Percentiles rank a stretch among this genome's conserved stretches.
Evolutionary conservation across 2,113 vertebrate genomes (phyloP).

Genomic region (Nematolebias whitei): DNA sequence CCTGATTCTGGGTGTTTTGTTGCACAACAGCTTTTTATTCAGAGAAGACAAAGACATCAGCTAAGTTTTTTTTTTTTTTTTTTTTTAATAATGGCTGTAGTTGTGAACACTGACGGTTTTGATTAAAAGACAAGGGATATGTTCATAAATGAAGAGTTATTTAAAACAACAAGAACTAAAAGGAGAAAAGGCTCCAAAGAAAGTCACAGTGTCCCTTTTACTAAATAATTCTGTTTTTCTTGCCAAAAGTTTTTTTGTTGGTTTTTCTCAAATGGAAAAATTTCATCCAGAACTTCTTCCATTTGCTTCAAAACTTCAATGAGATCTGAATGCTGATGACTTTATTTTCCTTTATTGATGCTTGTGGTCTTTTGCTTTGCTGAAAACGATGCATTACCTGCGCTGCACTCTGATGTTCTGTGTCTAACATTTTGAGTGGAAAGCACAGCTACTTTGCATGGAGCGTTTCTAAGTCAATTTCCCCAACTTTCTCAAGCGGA

Average conservation of each 20-base stretch:
- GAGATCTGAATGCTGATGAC: slow-evolving; percentile 44
- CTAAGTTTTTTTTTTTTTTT: too few relatives aligned
- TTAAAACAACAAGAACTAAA: too few relatives aligned
- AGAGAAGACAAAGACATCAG: slow-evolving; percentile 4
- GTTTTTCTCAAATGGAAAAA: slow-evolving; percentile 26
- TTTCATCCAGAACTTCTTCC: slow-evolving; percentile 25
- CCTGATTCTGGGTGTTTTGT: slow-evolving; percentile 33
- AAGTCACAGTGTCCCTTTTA: slow-evolving; percentile 7
- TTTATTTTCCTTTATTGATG: slow-evolving; percentile 52
- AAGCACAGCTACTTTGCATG: slow-evolving; percentile 72
- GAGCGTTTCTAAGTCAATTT: slow-evolving; percentile 79
- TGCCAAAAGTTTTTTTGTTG: slow-evolving; percentile 34
- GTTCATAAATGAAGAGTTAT: too few relatives aligned
- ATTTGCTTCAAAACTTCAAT: slow-evolving; percentile 44
- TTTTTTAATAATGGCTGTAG: neutral
- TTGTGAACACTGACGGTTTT: too few relatives aligned
- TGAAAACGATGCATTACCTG: slow-evolving; percentile 58
- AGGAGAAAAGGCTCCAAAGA: slow-evolving; percentile 1
- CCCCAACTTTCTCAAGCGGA: slow-evolving; percentile 71
- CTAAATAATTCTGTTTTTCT: slow-evolving; percentile 44
- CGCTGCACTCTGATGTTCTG: slow-evolving; percentile 46
- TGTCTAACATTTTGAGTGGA: slow-evolving; percentile 58
- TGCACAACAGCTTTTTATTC: slow-evolving; percentile 5
- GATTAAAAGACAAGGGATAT: too few relatives aligned
- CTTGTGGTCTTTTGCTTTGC: slow-evolving; percentile 21